phyloP scores from a whole-genome alignment of 2,113 vertebrate genomes.

The Empidonax alnorum region DNA sequence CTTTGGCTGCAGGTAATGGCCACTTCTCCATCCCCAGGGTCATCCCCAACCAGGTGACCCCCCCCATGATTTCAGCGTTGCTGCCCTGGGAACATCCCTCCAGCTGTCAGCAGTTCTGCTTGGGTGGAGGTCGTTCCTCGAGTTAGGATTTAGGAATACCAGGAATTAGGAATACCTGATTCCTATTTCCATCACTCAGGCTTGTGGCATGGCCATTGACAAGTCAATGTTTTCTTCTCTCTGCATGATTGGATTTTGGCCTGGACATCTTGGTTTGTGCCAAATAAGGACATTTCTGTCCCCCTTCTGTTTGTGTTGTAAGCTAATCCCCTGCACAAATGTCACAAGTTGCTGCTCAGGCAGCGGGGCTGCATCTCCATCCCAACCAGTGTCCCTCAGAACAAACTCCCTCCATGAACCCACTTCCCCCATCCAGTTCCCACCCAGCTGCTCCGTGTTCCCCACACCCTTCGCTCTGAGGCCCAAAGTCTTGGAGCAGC shows the following conservation, averaged over 20 bases:
- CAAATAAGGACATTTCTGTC: not conserved
- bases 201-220: accelerated
- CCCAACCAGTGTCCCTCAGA: accelerated
- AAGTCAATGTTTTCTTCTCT: not conserved
- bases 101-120: not conserved
- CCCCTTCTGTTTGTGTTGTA: not conserved
- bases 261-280: not conserved
- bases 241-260: not conserved
- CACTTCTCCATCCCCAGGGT: not conserved
- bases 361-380: not conserved
- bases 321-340: not conserved
- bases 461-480: not conserved
- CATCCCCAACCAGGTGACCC: not conserved
- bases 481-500: not conserved
- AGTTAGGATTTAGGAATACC: not conserved
- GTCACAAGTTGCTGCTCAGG: not conserved
- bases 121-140: not conserved
- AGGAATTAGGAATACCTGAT: not conserved
- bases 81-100: not conserved
- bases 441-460: not conserved
- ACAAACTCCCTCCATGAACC: not conserved
- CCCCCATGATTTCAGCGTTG: accelerated
- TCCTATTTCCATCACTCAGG: not conserved
- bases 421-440: not conserved
- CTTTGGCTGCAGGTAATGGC: not conserved